Conservation (phyloP, 2,888 invertebrate genomes). For the Orgyia antiqua region DNA sequence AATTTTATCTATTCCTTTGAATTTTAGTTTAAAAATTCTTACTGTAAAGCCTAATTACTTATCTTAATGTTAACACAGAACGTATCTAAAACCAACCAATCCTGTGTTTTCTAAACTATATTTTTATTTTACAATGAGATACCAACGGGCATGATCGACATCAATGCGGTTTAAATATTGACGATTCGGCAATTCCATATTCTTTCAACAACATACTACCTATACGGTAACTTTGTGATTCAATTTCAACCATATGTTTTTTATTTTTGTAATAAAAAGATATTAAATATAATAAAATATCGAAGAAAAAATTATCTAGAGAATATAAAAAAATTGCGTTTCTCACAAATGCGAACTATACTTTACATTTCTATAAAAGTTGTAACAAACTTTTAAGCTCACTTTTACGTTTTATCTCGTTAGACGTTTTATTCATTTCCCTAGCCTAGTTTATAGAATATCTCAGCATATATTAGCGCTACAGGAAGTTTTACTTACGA, state of each 20-base stretch:
- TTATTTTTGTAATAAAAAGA: too few relatives aligned
- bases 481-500: slow-evolving; percentile 48
- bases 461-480: slow-evolving; percentile 35
- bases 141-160: slow-evolving; percentile 65
- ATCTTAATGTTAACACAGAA: too few relatives aligned
- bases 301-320: too few relatives aligned
- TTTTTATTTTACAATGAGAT: too few relatives aligned
- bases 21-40: not conserved
- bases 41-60: too few relatives aligned
- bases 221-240: too few relatives aligned
- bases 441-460: slow-evolving; percentile 27
- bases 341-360: not conserved
- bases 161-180: slow-evolving; percentile 65
- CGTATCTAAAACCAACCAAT: too few relatives aligned
- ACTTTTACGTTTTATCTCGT: slow-evolving; percentile 27
- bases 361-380: not conserved
- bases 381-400: slow-evolving; percentile 19
- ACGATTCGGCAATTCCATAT: slow-evolving; percentile 54
- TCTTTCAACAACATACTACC: too few relatives aligned
- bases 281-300: too few relatives aligned
- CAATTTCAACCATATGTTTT: too few relatives aligned
- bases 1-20: slow-evolving; percentile 14
- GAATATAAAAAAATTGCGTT: too few relatives aligned
- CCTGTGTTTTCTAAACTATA: too few relatives aligned
- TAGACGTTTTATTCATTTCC: slow-evolving; percentile 35